Evolutionary conservation across 2,797 vertebrate genomes (phyloP), one percentile per base, ranked within the genome.

Genomic region (Aselliscus stoliczkanus): DNA sequence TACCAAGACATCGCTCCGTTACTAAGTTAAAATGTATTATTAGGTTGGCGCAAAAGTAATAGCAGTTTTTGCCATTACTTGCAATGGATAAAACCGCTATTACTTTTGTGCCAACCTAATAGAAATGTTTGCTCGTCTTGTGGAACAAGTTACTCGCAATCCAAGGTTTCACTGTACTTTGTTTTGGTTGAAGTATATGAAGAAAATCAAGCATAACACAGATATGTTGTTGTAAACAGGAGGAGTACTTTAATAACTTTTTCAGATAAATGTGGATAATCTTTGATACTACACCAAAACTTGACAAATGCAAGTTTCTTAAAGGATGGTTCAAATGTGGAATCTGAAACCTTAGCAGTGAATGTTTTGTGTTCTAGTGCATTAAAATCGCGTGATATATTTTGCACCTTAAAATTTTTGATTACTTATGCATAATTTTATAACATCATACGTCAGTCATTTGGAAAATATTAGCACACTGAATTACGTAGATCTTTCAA

Each of bases 121-220:
- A n/a, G n/a, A n/a, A n/a, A n/a, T n/a, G n/a, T n/a, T n/a, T n/a
- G n/a, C n/a, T n/a, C n/a, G n/a, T n/a, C n/a, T n/a, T n/a, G n/a
- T n/a, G n/a, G n/a, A n/a, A n/a, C n/a, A n/a, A n/a, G n/a, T n/a
- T n/a, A n/a, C n/a, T n/a, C n/a, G n/a, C n/a, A n/a, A n/a, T n/a
- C n/a, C n/a, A n/a, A n/a, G n/a, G n/a, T n/a, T n/a, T n/a, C n/a
- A n/a, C n/a, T n/a, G n/a, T n/a, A 31, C 23, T 62, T 89, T 72
- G 12, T 44, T 90, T 94, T 82, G 34, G 70, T 60, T 90, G 62
- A 92, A 50, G 31, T 75, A 58, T 52, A 80, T 76, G 34, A 92
- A 90, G 80, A 65, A 77, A 90, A 94, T 62, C 21, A n/a, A 88
- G 62, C 20, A 94, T 47, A 44, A 89, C 52, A 93, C 25, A 88